Evolutionary conservation across 2,888 invertebrate species (phyloP), one percentile per base, ranked within the genome.

Genomic region (Andricus quercusramuli): DNA sequence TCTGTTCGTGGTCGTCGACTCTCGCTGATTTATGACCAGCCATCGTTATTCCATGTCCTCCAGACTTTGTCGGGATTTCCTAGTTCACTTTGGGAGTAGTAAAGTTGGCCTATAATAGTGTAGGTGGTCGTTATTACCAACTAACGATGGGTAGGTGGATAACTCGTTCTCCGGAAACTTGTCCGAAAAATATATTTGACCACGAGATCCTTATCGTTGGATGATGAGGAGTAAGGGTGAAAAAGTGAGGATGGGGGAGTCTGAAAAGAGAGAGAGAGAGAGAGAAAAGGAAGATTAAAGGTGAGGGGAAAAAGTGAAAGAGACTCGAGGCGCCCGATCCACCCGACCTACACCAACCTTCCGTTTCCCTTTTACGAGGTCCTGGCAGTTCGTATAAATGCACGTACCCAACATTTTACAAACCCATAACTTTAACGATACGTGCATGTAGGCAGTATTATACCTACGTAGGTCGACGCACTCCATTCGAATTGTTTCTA

Each of bases 371-470:
- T 83, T 84, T 84, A 84, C 78, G 83, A 84, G 82, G 79, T 80
- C 80, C 81, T 84, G 41, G 44, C 80, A 77, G 84, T 84, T 83
- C 83, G 82, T 83, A 74, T 56, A 83, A 84, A 83, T 79, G 84
- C 82, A 78, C 82, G 82, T 78, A 78, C 56, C 76, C 64, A 80
- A 80, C 59, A 64, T 80, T 84, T 83, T 81, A 82, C 82, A 83
- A 83, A 84, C 56, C 83, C 80, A 80, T 84, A 84, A 83, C 82
- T 84, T 78, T 82, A 77, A 79, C 80, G 79, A 80, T 78, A 78
- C 77, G 64, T 81, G 64, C 56, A 65, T 65, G 77, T n/a, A 65
- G 44, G 44, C 32, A 64, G 44, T 59, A 59, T 77, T 65, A 47
- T 77, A 64, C 22, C 32, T 65, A 65, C 59, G 62, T 83, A 64